These are phyloP conservation scores for Trypoxylon attenuatum DNA, from an alignment of 2,888 invertebrate species.

Conservation along the genomic window DNA sequence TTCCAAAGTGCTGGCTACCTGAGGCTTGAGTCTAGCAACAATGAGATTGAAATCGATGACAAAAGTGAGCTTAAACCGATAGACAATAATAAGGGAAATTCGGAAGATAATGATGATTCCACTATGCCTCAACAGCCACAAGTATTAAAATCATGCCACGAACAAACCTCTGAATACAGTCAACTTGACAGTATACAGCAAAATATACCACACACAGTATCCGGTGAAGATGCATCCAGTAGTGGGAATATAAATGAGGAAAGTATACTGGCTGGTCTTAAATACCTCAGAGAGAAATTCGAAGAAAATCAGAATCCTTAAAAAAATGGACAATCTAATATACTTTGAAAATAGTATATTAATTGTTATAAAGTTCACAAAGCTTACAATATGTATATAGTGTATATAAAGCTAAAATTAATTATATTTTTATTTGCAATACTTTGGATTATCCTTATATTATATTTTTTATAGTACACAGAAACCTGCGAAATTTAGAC, in stretches of 20 bases:
- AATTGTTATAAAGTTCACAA: slow-evolving; percentile 22
- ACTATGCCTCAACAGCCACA: no score
- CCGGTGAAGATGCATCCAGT: no score
- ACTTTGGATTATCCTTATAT: no score
- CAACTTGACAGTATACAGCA: no score
- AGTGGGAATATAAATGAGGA: slow-evolving; percentile 50
- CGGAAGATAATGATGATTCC: no score
- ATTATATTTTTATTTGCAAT: slow-evolving; percentile 6
- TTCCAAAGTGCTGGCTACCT: slow-evolving; percentile 55
- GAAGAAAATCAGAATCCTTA: slow-evolving; percentile 50
- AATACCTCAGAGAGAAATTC: slow-evolving; percentile 65
- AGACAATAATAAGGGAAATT: not conserved
- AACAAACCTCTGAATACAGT: not conserved
- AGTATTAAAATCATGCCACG: not conserved
- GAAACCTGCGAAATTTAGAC: no score
- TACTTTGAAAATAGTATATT: slow-evolving; percentile 9
- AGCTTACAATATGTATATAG: not conserved
- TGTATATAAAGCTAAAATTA: slow-evolving; percentile 10
- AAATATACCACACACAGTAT: not conserved
- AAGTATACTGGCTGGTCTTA: slow-evolving; percentile 61
- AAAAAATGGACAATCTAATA: slow-evolving; percentile 4
- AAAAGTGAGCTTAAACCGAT: no score
- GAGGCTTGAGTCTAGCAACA: not conserved
- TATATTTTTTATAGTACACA: no score
- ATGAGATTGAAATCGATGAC: not conserved